Base-by-base conservation (phyloP, 2,797 vertebrate species). In the Labeo calbasu region DNA sequence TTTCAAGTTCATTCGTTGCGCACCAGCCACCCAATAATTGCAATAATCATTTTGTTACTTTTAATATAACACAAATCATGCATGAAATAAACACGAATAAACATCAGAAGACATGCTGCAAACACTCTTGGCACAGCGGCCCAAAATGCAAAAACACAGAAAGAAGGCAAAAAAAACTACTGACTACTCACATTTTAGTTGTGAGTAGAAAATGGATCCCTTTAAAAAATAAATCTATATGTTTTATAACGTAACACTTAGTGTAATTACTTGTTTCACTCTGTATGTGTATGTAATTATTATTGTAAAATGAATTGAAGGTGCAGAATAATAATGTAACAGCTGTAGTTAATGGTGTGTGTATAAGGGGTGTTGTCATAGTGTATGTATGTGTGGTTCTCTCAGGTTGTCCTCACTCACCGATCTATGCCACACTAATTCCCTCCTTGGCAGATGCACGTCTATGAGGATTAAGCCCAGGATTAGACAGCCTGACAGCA, bases 371-470 rank as follows among this genome's bases (percentile, higher is more conserved):
- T 43, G 55, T 25, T 72, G 51, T 59, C 15, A n/a, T 14, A 32
- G 50, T 77, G 23, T 59, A 40, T 14, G 43, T 83, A 3, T 80
- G 65, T 71, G 69, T 80, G 71, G 57, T 77, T 59, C 51, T 61
- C 63, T 70, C 48, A 32, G 55, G 65, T 32, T 79, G 79, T 82
- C 70, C 79, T 82, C 43, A 77, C 70, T 82, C 72, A 78, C 79
- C 63, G 73, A 85, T 72, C 86, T 85, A 68, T 79, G 59, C 65
- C 63, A 82, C 80, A 63, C 72, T 91, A 87, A 89, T 88, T 84
- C 85, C 61, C 78, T 87, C 43, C 79, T 79, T 91, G 85, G 85
- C 89, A 86, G 79, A 88, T 88, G 84, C 83, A 59, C 19, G 75
- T 71, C 83, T 84, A 43, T 82, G 75, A 81, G 88, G 87, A 87